A percentile compares a stretch with the other conserved stretches of the same genome.
Evolutionary conservation across 2,113 vertebrate genomes (phyloP).

Genomic region (Xiphophorus couchianus): DNA sequence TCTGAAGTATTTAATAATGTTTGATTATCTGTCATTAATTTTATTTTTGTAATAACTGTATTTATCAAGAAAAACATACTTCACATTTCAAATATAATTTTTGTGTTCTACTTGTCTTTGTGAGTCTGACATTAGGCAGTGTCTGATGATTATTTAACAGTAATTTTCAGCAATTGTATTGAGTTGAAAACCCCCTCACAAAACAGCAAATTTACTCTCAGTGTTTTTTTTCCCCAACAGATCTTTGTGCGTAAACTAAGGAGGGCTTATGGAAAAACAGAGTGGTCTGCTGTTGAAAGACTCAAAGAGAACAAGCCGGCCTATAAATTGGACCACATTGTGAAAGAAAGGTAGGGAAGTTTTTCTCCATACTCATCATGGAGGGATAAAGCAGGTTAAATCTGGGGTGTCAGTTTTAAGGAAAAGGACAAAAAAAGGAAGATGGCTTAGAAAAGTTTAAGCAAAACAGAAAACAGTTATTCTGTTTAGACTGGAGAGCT

Average conservation of each 20-base stretch:
- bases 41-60: neutral
- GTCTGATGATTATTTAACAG: no score
- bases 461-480: no score
- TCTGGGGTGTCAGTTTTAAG: neutral
- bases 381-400: neutral
- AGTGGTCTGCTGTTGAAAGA: slow-evolving; percentile 85
- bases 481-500: no score
- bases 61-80: neutral
- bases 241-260: slow-evolving; percentile 96
- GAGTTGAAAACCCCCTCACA: neutral
- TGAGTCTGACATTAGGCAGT: no score
- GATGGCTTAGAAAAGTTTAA: no score
- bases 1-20: neutral
- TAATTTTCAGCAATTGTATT: no score
- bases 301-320: slow-evolving; percentile 91
- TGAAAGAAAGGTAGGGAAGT: slow-evolving; percentile 91
- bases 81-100: neutral
- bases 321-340: slow-evolving; percentile 94
- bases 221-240: slow-evolving; percentile 47
- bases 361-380: slow-evolving; percentile 5
- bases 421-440: neutral
- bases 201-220: neutral
- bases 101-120: no score
- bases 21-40: neutral
- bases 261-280: slow-evolving; percentile 91